Percentiles rank a stretch among this genome's conserved stretches.
These are phyloP conservation scores for Crotalus tigris DNA, from an alignment of 2,113 vertebrate species.

Conservation along the genomic window DNA sequence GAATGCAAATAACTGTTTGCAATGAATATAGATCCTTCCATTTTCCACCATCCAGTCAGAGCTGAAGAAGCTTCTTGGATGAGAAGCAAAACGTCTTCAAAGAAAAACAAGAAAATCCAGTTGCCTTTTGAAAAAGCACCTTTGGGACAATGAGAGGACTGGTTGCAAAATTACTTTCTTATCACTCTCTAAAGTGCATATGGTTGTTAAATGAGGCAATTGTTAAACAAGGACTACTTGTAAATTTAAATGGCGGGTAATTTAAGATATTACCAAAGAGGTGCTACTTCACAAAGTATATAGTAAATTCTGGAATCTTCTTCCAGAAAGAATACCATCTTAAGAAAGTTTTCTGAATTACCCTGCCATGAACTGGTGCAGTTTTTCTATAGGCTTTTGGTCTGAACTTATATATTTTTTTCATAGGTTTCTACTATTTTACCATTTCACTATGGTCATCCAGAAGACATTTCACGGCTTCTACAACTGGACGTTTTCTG, in stretches of 20 bases:
- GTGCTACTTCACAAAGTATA: neutral
- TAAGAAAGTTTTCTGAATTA: neutral
- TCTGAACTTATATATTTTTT: neutral
- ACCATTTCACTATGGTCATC: slow-evolving; percentile 10
- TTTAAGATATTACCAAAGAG: neutral
- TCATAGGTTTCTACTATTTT: neutral
- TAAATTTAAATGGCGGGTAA: too few species aligned
- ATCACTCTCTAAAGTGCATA: neutral
- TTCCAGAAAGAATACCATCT: neutral
- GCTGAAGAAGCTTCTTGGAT: too few species aligned
- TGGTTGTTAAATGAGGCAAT: neutral
- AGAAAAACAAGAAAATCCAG: too few species aligned
- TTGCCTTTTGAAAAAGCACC: too few species aligned
- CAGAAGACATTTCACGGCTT: slow-evolving; percentile 9
- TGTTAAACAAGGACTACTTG: neutral
- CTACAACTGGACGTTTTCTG: slow-evolving; percentile 13
- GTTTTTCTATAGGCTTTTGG: neutral
- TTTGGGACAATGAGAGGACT: neutral
- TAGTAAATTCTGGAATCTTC: neutral
- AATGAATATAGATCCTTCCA: too few species aligned
- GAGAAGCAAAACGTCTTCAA: too few species aligned
- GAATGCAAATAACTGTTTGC: too few species aligned
- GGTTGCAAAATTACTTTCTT: neutral
- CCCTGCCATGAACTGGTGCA: neutral
- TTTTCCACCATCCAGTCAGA: too few species aligned